Base-by-base conservation (phyloP, 1,140 invertebrate genomes). In the Apis florea region DNA sequence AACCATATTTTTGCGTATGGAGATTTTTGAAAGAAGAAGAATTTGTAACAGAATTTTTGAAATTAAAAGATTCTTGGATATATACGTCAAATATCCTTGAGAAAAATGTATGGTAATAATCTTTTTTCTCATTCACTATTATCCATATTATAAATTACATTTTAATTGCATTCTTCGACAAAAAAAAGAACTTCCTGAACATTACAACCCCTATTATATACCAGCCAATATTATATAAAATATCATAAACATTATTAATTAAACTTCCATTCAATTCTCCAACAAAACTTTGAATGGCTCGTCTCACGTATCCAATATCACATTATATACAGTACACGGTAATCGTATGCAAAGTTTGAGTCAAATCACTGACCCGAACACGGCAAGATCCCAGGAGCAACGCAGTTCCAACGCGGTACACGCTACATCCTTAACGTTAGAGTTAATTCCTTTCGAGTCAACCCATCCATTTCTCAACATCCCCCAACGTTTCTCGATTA, bases 341-440 rank as follows among this genome's bases (percentile, higher is more conserved):
- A 70, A 70, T 67, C 24, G 68, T 31, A 54, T 13, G 51, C n/a
- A 19, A 70, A 70, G 68, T 70, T 70, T 11, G 10, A 19, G 17
- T 51, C 49, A 24, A 70, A 54, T 54, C 24, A 11, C 24, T 70
- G 24, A 31, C 68, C 68, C 51, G 47, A 26, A 53, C 15, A 51
- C 6, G 8, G n/a, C 19, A 19, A 10, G 15, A 15, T 17, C 19
- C 5, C 26, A 17, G 19, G 17, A 66, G 4, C 31, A 21, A 40
- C 31, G 21, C 17, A 31, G 4, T 26, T n/a, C 13, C 66, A 67
- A 47, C 31, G 21, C 31, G 21, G 4, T 67, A 47, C 21, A 67
- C 66, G 1, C 19, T 21, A 19, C 40, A n/a, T 68, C 21, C 21
- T 68, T 56, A 71, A 54, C 69, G 15, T 19, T 17, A 9, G 49